These are phyloP conservation scores for Phymatocera aterrima DNA, from an alignment of 2,888 invertebrate species.

Conservation along the genomic window DNA sequence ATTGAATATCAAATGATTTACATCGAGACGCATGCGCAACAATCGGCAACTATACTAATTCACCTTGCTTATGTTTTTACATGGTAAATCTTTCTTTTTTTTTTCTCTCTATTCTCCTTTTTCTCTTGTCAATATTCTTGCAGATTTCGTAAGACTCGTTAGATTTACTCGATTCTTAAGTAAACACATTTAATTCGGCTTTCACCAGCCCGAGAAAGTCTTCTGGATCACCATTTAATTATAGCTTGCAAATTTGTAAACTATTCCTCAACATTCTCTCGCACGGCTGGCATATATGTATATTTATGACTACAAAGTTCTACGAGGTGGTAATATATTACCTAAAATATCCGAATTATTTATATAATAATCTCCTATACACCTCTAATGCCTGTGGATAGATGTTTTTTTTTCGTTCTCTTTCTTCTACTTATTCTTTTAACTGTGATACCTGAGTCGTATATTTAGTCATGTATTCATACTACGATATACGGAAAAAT, in stretches of 20 bases:
- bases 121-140: neutral
- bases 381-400: too few relatives aligned
- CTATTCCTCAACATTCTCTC: neutral
- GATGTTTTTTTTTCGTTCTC: too few relatives aligned
- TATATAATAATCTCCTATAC: neutral
- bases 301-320: neutral
- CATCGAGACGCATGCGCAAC: too few relatives aligned
- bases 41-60: too few relatives aligned
- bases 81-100: neutral
- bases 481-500: neutral
- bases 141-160: constrained; percentile 14
- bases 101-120: neutral
- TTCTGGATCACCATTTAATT: neutral
- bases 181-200: constrained; percentile 23
- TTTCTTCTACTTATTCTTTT: neutral
- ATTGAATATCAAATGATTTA: neutral
- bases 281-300: too few relatives aligned
- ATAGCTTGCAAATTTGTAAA: constrained; percentile 14
- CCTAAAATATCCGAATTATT: constrained; percentile 1
- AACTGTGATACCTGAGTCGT: too few relatives aligned
- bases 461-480: too few relatives aligned
- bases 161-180: constrained; percentile 4
- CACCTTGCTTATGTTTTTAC: neutral
- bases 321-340: neutral
- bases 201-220: constrained; percentile 33